Percentiles rank a stretch among this genome's conserved stretches.
These are phyloP conservation scores for Lutjanus campechanus DNA, from an alignment of 2,797 vertebrate genomes.

Conservation along the genomic window DNA sequence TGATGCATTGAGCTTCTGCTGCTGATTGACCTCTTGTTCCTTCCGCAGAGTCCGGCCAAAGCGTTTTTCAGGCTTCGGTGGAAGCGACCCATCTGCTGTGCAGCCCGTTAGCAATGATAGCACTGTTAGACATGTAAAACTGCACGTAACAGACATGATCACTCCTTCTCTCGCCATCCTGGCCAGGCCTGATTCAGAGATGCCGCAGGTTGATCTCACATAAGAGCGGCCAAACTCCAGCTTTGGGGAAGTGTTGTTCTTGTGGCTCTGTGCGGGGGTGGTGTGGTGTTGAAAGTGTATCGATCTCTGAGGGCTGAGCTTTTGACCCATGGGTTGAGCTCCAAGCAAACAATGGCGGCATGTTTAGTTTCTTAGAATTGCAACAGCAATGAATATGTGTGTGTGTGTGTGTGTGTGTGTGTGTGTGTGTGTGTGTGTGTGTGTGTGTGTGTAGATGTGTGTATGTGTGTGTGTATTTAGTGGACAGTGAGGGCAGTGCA, in stretches of 20 bases:
- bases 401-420: constrained; percentile 23
- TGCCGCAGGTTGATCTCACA: constrained; percentile 26
- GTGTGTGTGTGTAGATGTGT: constrained; percentile 28
- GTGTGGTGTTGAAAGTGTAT: constrained; percentile 76
- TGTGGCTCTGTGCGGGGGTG: constrained; percentile 47
- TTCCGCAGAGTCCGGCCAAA: background rate
- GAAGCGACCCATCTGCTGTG: background rate
- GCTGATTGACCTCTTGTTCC: constrained; percentile 27
- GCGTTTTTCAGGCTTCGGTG: constrained; percentile 9
- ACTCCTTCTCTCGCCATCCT: constrained; percentile 28
- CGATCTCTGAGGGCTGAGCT: constrained; percentile 69
- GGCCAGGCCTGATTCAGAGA: constrained; percentile 31
- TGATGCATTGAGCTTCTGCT: constrained; percentile 41
- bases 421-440: constrained; percentile 22
- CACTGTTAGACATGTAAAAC: constrained; percentile 7
- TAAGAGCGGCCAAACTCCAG: constrained; percentile 56
- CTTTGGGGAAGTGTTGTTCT: constrained; percentile 57
- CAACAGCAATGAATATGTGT: constrained; percentile 17
- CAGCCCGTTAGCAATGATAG: constrained; percentile 16
- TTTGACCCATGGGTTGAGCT: constrained; percentile 74
- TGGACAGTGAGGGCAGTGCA: constrained; percentile 40
- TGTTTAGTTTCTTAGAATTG: constrained; percentile 70
- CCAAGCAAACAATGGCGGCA: constrained; percentile 72
- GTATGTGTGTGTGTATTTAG: constrained; percentile 23
- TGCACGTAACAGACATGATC: background rate